Percentiles rank a stretch among this genome's conserved stretches.
Evolutionary conservation across 2,888 invertebrate genomes (phyloP).

Genomic region (Harmothoe impar): DNA sequence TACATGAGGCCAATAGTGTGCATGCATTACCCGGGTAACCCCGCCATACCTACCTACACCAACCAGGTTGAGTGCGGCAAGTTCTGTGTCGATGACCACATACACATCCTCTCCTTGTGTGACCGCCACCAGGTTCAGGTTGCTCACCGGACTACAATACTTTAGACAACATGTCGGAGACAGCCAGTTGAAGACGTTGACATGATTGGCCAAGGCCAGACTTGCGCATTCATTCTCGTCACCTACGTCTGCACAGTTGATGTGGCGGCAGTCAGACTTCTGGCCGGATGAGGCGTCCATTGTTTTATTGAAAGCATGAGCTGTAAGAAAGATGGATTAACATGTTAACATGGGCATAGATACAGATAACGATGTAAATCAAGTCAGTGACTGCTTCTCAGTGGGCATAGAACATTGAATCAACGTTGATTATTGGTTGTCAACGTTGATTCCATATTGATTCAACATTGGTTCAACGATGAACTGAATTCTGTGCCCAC

Average conservation of each 20-base stretch:
- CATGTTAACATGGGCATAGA: too few relatives aligned
- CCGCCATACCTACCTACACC: background rate
- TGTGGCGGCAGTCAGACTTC: background rate
- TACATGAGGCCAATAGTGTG: too few relatives aligned
- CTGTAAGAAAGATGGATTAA: background rate
- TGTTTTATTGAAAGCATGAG: background rate
- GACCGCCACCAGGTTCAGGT: background rate
- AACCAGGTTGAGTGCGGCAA: background rate
- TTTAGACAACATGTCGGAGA: background rate
- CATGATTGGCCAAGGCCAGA: background rate
- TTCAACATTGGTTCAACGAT: too few relatives aligned
- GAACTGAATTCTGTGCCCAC: too few relatives aligned
- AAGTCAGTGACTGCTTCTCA: too few relatives aligned
- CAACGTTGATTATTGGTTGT: too few relatives aligned
- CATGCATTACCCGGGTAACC: too few relatives aligned
- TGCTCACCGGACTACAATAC: background rate
- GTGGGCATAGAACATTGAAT: too few relatives aligned
- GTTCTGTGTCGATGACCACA: background rate
- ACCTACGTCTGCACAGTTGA: background rate
- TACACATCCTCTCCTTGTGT: background rate
- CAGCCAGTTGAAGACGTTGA: conserved; percentile 4
- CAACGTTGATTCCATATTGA: too few relatives aligned
- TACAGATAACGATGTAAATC: too few relatives aligned
- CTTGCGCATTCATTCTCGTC: background rate
- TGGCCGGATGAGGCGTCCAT: background rate